Evolutionary conservation across 2,797 vertebrate species (phyloP).

Genomic region (Simalia tracyae): DNA sequence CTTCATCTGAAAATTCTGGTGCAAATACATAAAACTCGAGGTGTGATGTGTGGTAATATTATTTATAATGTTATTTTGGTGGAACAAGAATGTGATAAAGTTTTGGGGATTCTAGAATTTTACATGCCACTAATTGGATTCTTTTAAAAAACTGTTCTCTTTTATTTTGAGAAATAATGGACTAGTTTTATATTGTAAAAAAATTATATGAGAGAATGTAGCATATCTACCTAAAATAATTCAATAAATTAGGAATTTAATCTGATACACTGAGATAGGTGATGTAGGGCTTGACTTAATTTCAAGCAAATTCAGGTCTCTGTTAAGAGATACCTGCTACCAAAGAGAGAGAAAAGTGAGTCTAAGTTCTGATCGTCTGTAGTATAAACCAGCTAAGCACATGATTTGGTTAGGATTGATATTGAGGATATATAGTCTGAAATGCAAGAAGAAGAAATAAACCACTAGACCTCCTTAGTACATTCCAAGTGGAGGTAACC

Average conservation of each 20-base stretch:
- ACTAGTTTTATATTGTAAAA: not conserved
- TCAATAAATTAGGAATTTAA: not conserved
- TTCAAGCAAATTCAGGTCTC: not conserved
- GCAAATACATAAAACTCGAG: constrained; percentile 17
- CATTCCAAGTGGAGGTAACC: not conserved
- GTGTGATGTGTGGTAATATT: not conserved
- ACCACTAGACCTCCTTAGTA: not conserved
- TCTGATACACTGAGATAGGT: not conserved
- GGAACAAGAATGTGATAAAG: not conserved
- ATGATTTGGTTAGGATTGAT: not conserved
- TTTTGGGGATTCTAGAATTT: not conserved
- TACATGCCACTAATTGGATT: not conserved
- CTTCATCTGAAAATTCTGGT: constrained; percentile 36
- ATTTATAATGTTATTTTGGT: constrained; percentile 9
- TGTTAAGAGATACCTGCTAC: not conserved
- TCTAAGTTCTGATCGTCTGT: not conserved
- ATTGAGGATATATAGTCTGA: not conserved
- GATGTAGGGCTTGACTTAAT: not conserved
- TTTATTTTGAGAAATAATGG: not conserved
- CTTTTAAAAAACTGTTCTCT: not conserved
- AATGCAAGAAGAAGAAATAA: not conserved
- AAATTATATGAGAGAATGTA: not conserved
- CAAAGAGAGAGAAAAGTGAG: no score
- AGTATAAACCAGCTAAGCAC: not conserved
- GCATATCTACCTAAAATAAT: not conserved